These are phyloP conservation scores for Sebastolobus altivelis DNA, from an alignment of 2,797 vertebrate genomes.

Conservation along the genomic window DNA sequence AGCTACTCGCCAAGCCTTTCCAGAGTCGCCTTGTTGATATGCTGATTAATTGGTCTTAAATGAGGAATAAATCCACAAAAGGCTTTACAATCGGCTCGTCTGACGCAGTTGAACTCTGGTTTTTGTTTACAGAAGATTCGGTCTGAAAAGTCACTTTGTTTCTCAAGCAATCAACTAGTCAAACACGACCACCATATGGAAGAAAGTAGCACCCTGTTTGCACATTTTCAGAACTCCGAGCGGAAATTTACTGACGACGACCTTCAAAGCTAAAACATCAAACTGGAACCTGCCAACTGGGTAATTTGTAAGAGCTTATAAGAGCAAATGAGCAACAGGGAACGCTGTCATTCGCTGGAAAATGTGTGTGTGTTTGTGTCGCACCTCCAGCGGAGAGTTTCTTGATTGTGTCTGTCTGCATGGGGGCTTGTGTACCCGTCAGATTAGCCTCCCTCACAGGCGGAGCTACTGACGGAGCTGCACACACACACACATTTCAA, in stretches of 20 bases:
- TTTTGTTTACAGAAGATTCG: constrained; percentile 8
- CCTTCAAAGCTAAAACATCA: constrained; percentile 35
- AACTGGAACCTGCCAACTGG: constrained; percentile 52
- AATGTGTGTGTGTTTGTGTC: constrained; percentile 11
- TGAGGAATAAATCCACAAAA: constrained; percentile 44
- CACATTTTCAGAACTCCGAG: not conserved
- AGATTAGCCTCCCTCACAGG: constrained; percentile 67
- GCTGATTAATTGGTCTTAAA: constrained; percentile 69
- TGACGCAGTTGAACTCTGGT: not conserved
- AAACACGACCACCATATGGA: constrained; percentile 5
- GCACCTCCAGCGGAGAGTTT: constrained; percentile 40
- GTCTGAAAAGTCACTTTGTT: constrained; percentile 2
- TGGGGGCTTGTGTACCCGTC: constrained; percentile 57
- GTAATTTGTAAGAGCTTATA: constrained; percentile 43
- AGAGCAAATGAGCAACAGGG: constrained; percentile 55
- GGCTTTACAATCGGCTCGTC: constrained; percentile 4
- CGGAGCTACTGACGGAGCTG: constrained; percentile 43
- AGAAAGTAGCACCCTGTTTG: not conserved
- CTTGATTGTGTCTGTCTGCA: constrained; percentile 60
- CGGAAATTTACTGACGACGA: not conserved
- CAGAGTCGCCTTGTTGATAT: constrained; percentile 57
- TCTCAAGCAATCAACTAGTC: constrained; percentile 4
- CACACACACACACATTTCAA: constrained; percentile 62
- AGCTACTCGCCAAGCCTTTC: constrained; percentile 55
- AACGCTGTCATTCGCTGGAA: constrained; percentile 3